A percentile compares a stretch with the other conserved stretches of the same genome.
These are phyloP conservation scores for Himalopsyche phryganea DNA, from an alignment of 1,140 invertebrate genomes.

Conservation along the genomic window DNA sequence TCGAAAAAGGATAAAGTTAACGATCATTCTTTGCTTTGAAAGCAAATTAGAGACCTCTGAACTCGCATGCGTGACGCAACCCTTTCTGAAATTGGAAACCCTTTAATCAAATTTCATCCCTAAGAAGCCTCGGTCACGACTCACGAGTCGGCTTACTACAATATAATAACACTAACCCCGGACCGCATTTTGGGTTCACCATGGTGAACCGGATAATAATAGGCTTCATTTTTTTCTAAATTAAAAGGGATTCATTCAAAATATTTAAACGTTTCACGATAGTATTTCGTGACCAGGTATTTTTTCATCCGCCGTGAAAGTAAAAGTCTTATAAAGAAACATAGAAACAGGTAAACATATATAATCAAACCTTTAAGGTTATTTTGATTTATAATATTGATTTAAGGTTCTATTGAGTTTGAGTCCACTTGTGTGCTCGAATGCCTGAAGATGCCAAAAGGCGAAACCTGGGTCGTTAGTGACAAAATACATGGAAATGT, in stretches of 20 bases:
- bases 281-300: background rate
- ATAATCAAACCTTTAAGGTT: too few species aligned
- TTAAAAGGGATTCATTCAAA: background rate
- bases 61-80: constrained; percentile 11
- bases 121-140: constrained; percentile 25
- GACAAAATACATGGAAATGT: too few species aligned
- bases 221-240: background rate
- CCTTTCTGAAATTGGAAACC: constrained; percentile 11
- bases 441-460: too few species aligned
- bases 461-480: too few species aligned
- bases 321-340: too few species aligned
- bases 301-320: too few species aligned
- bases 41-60: constrained; percentile 21
- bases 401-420: too few species aligned
- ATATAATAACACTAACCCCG: background rate
- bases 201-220: constrained; percentile 20
- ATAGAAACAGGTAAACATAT: too few species aligned
- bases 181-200: constrained; percentile 20
- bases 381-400: too few species aligned
- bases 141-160: too few species aligned
- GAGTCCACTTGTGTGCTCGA: too few species aligned
- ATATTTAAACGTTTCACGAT: background rate
- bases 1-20: background rate
- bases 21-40: constrained; percentile 4
- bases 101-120: constrained; percentile 26